Evolutionary conservation across 37 sponge, comb jelly and placozoan species (phyloP), one percentile per base, ranked within the genome.

Genomic region (Sycon ciliatum): DNA sequence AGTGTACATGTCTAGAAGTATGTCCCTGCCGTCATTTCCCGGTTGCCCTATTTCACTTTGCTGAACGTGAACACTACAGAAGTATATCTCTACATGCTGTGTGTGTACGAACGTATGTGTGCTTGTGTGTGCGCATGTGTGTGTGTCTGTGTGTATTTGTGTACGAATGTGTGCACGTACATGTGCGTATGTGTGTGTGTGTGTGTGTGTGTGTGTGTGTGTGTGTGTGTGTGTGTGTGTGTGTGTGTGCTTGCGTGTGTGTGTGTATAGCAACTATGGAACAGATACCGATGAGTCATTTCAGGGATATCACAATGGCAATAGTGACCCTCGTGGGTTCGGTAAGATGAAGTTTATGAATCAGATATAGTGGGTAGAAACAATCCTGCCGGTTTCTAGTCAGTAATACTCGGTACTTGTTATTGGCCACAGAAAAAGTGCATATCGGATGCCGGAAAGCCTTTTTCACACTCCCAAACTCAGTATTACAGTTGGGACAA

Each of bases 231-330:
- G 32, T 28, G 67, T 28, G 27, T 71, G 56, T 22, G 20, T 33
- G 39, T 39, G 52, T 69, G 63, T 57, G 67, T 69, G 24, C 30
- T 24, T 58, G 56, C 34, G 52, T 70, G 27, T 34, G 22, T 61
- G 67, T 35, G 7, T 65, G 38, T 23, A 38, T 29, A 18, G 63
- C 16, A 26, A 34, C 38, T 72, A 24, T 33, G 53, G 38, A 57
- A 87, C 81, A 26, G 88, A 87, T 29, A 56, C 5, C 75, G 88
- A 87, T 36, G 78, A 84, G 1, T 67, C 79, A 58, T 79, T 71
- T 52, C 27, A 33, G 32, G 69, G 79, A 20, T 87, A 87, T 36
- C 88, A 87, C 64, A 87, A 87, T 76, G 88, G 88, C 0, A 87
- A 87, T 70, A 62, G 26, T 18, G 81, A 83, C 24, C 88, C 88